These are phyloP conservation scores for Dione vanillae DNA, from an alignment of 2,888 invertebrate genomes.

Conservation along the genomic window DNA sequence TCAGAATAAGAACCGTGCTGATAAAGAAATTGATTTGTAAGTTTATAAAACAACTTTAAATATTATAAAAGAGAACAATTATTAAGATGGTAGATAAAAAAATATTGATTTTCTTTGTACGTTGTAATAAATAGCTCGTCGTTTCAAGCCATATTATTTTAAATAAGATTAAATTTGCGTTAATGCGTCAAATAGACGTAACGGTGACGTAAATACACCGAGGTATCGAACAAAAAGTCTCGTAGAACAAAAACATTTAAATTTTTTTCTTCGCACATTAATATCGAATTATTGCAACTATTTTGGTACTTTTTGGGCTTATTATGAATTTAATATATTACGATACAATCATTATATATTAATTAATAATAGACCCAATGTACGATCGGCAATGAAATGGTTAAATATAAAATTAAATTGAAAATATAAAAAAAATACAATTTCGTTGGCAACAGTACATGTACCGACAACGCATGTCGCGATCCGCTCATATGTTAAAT, in stretches of 20 bases:
- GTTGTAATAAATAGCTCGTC: neutral
- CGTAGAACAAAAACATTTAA: neutral
- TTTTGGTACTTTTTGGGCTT: slow-evolving; percentile 12
- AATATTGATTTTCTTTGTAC: slow-evolving; percentile 5
- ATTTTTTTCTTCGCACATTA: slow-evolving; percentile 2
- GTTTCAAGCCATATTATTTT: neutral
- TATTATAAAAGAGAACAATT: neutral
- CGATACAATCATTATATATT: slow-evolving; percentile 8
- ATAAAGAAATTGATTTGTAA: no score
- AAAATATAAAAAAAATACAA: slow-evolving; percentile 13
- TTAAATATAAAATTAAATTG: slow-evolving; percentile 10
- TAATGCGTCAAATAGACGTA: slow-evolving; percentile 21
- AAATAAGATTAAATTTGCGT: slow-evolving; percentile 9
- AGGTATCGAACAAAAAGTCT: slow-evolving; percentile 24
- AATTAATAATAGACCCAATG: slow-evolving; percentile 31
- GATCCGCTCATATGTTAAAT: slow-evolving; percentile 79
- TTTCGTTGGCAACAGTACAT: slow-evolving; percentile 40
- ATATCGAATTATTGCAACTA: slow-evolving; percentile 22
- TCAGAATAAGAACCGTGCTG: neutral
- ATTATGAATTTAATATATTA: slow-evolving; percentile 10
- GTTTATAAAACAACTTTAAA: neutral
- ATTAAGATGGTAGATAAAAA: neutral
- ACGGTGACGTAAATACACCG: slow-evolving; percentile 20
- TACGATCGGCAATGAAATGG: slow-evolving; percentile 33
- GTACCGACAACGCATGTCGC: slow-evolving; percentile 52